Evolutionary conservation across 2,113 vertebrate species (phyloP).

Genomic region (Psilopogon haemacephalus): DNA sequence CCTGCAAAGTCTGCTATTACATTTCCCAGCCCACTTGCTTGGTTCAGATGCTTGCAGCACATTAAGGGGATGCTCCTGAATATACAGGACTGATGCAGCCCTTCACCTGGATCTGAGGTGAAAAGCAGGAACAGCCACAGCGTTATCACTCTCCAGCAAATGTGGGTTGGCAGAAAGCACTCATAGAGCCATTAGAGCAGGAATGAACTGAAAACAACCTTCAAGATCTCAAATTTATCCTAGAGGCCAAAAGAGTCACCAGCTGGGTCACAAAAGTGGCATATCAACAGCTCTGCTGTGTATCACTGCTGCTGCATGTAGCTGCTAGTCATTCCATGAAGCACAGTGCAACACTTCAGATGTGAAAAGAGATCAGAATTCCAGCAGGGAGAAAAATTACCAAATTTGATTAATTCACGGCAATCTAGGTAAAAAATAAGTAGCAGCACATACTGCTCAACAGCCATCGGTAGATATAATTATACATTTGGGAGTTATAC

Average conservation of each 20-base stretch:
- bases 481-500: background rate
- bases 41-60: background rate
- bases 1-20: background rate
- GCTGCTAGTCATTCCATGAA: background rate
- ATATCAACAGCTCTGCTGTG: background rate
- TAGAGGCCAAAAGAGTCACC: background rate
- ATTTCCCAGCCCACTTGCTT: background rate
- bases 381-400: background rate
- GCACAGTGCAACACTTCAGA: background rate
- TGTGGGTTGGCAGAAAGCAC: background rate
- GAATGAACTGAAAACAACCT: background rate
- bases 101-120: fast-evolving
- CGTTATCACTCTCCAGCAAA: background rate
- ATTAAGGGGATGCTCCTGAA: background rate
- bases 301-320: background rate
- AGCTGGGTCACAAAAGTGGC: background rate
- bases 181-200: background rate
- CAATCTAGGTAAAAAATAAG: background rate
- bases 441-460: background rate
- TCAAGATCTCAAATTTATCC: background rate
- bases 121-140: background rate
- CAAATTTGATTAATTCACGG: background rate
- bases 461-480: background rate
- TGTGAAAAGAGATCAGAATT: background rate
- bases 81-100: background rate